phyloP scores from a whole-genome alignment of 2,888 invertebrate genomes.

The Philhelius pedissequus region DNA sequence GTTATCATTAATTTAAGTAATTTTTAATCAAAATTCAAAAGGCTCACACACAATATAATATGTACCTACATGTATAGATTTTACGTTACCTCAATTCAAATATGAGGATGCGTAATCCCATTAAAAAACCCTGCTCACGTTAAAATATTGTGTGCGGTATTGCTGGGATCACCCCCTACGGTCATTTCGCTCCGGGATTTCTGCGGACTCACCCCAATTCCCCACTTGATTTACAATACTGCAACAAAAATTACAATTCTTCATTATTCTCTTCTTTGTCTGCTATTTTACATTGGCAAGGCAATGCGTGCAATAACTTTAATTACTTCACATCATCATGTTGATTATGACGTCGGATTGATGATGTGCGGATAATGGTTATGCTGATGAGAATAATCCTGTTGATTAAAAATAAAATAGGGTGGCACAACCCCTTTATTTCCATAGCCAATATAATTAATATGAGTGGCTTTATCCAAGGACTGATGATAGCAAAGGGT shows the following conservation, averaged over 20 bases:
- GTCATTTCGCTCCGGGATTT: constrained; percentile 29
- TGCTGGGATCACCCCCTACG: constrained; percentile 18
- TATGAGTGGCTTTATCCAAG: neutral
- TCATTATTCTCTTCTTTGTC: neutral
- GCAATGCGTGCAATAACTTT: constrained; percentile 49
- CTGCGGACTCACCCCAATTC: neutral
- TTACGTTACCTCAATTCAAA: neutral
- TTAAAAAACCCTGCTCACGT: constrained; percentile 45
- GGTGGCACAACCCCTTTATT: constrained; percentile 16
- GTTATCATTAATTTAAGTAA: neutral
- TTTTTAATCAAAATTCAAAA: constrained; percentile 59
- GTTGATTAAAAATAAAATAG: neutral
- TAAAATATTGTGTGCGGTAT: neutral
- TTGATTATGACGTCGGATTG: constrained; percentile 14
- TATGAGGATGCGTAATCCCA: neutral
- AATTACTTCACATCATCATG: constrained; percentile 51
- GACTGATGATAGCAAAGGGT: neutral
- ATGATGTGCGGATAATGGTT: neutral
- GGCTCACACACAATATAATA: neutral
- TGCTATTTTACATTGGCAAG: constrained; percentile 25
- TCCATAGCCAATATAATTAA: constrained; percentile 29
- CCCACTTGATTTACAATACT: neutral
- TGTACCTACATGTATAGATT: too few species aligned
- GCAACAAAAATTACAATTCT: constrained; percentile 27
- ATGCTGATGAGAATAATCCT: neutral